Evolutionary conservation across 1,140 invertebrate species (phyloP), one percentile per base, ranked within the genome.

Genomic region (Chrysopa pallens): DNA sequence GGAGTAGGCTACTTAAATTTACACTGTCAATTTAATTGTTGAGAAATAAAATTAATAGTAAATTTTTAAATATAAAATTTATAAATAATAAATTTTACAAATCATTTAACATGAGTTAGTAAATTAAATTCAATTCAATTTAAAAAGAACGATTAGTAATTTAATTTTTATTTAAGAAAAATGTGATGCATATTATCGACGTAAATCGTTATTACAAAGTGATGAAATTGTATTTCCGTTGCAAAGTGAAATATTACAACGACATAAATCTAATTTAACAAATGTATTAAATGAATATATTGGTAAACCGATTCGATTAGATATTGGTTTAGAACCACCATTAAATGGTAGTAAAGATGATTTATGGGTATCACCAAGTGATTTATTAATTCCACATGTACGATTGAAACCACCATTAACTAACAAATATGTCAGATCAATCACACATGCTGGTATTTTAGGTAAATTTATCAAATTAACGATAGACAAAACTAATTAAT

Each of bases 391-490:
- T 11, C 53, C 47, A 23, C 59, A 62, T 43, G 47, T 57, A 1
- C 47, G 44, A 12, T 43, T 58, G 17, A 59, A 49, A 36, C 57
- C 57, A 13, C 50, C 54, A 3, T 38, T 56, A 14, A 60, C 57
- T 6, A 37, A 47, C 6, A 55, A 59, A 44, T 48, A 52, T 35
- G 48, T 61, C 6, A 61, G 58, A 50, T 56, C 60, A n/a, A 42
- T 56, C 6, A 59, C 61, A 1, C 65, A 67, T 45, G 44, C 59
- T 50, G 58, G 58, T 46, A 64, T 67, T 43, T 43, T 67, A 51
- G 52, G 62, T 63, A 48, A 43, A 28, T 37, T 37, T 35, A 38
- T 14, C 7, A 38, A 12, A n/a, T n/a, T n/a, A n/a, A n/a, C n/a
- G n/a, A n/a, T n/a, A n/a, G n/a, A n/a, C n/a, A 35, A 9, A 9